These are phyloP conservation scores for Porites australiensis DNA, from an alignment of 64 coral and sea anemone genomes.

Conservation along the genomic window DNA sequence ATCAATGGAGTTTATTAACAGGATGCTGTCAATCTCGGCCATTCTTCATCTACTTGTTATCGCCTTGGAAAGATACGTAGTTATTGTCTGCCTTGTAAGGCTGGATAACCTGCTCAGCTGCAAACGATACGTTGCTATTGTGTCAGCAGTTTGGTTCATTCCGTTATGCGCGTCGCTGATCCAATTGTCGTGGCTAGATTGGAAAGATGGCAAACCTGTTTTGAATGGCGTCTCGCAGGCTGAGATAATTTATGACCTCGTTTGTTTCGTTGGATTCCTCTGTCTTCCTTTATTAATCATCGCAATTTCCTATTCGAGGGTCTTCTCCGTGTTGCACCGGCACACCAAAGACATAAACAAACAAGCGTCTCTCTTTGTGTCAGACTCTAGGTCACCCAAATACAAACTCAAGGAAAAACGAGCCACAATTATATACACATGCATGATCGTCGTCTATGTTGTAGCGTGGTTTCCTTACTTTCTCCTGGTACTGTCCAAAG, in stretches of 20 bases:
- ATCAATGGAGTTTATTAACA: conserved; percentile 63
- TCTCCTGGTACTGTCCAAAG: conserved; percentile 12
- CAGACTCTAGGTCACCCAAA: not conserved
- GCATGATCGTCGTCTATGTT: conserved; percentile 66
- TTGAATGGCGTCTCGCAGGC: not conserved
- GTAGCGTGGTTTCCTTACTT: conserved; percentile 87
- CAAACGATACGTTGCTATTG: conserved; percentile 7
- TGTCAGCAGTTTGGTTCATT: conserved; percentile 74
- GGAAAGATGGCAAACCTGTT: not conserved
- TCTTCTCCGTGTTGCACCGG: conserved; percentile 58
- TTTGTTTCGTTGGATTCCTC: conserved; percentile 67
- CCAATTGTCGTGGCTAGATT: conserved; percentile 71
- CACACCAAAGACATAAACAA: conserved; percentile 68
- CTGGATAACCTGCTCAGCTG: not conserved
- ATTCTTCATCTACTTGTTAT: conserved; percentile 78
- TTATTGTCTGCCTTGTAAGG: conserved; percentile 65
- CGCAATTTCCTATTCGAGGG: conserved; percentile 43
- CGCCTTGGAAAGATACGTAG: conserved; percentile 73
- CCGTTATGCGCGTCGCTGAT: conserved; percentile 51
- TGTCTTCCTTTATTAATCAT: conserved; percentile 67
- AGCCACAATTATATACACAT: conserved; percentile 65
- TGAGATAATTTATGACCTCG: conserved; percentile 78
- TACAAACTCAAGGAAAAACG: conserved; percentile 66
- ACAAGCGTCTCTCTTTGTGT: conserved; percentile 23
- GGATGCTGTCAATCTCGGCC: conserved; percentile 70